Percentiles rank a stretch among this genome's conserved stretches.
phyloP scores from a whole-genome alignment of 2,888 invertebrate species.

The Zaprionus lineosus region DNA sequence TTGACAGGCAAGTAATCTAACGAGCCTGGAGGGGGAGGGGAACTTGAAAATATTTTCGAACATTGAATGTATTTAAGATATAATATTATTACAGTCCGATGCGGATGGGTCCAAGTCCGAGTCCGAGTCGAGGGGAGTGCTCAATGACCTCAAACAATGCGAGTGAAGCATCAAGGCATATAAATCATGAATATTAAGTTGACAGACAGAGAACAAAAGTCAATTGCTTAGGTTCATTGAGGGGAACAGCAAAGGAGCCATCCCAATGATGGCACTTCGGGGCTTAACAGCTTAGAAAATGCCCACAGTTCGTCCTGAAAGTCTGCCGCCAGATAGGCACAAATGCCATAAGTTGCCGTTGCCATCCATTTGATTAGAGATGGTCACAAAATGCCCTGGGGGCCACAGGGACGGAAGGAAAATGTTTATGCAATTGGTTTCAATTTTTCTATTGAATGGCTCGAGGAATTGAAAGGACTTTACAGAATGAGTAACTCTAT shows the following conservation, averaged over 20 bases:
- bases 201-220: slow-evolving; percentile 61
- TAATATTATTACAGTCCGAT: slow-evolving; percentile 54
- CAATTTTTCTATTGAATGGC: slow-evolving; percentile 55
- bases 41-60: slow-evolving; percentile 62
- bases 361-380: slow-evolving; percentile 61
- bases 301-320: neutral
- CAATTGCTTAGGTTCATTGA: slow-evolving; percentile 62
- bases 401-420: too few relatives aligned
- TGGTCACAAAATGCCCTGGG: slow-evolving; percentile 40
- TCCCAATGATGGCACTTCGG: slow-evolving; percentile 42
- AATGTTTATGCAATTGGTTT: slow-evolving; percentile 70
- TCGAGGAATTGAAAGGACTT: slow-evolving; percentile 43
- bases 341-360: slow-evolving; percentile 42
- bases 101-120: slow-evolving; percentile 1
- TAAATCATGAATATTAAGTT: slow-evolving; percentile 75
- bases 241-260: slow-evolving; percentile 6
- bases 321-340: neutral
- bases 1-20: slow-evolving; percentile 58
- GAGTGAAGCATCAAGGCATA: slow-evolving; percentile 51
- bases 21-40: slow-evolving; percentile 29
- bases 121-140: neutral
- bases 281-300: slow-evolving; percentile 75
- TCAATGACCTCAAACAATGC: slow-evolving; percentile 51
- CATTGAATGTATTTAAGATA: slow-evolving; percentile 71
- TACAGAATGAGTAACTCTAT: neutral